Conservation (phyloP, 1,140 invertebrate species). For the Campodea augens region DNA sequence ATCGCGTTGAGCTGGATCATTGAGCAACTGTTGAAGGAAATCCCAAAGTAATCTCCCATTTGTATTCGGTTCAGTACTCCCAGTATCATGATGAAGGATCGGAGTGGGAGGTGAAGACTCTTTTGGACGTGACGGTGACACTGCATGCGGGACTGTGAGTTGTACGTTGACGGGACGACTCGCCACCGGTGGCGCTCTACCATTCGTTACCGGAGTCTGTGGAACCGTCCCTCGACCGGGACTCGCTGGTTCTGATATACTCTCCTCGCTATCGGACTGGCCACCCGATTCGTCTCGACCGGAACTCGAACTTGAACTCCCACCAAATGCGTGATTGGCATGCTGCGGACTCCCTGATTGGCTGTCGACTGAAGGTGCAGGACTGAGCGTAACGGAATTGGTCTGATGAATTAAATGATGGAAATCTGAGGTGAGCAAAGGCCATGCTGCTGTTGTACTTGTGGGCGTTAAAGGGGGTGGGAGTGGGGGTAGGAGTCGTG, state of each 20-base stretch:
- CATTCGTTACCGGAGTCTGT: too few species aligned
- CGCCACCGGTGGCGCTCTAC: constrained; percentile 10
- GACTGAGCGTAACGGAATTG: constrained; percentile 72
- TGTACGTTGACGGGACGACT: not conserved
- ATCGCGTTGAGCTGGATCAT: constrained; percentile 73
- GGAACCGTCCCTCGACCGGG: too few species aligned
- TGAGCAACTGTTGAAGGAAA: constrained; percentile 82
- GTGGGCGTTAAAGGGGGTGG: constrained; percentile 33
- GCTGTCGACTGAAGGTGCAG: constrained; percentile 70
- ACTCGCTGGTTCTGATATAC: constrained; percentile 23
- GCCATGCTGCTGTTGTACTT: constrained; percentile 50
- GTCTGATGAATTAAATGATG: constrained; percentile 35
- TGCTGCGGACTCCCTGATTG: constrained; percentile 66
- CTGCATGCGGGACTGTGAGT: constrained; percentile 39
- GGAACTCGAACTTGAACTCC: constrained; percentile 19
- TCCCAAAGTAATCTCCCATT: constrained; percentile 91
- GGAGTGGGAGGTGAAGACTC: not conserved
- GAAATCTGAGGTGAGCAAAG: constrained; percentile 49
- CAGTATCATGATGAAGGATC: too few species aligned
- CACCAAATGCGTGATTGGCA: too few species aligned
- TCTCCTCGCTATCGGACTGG: constrained; percentile 47
- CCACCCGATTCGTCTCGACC: constrained; percentile 29
- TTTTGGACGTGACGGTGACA: constrained; percentile 46
- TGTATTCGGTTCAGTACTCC: too few species aligned
- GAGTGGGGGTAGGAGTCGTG: constrained; percentile 37